Percentiles rank a stretch among this genome's conserved stretches.
Evolutionary conservation across 2,113 vertebrate species (phyloP).

Genomic region (Melospiza georgiana): DNA sequence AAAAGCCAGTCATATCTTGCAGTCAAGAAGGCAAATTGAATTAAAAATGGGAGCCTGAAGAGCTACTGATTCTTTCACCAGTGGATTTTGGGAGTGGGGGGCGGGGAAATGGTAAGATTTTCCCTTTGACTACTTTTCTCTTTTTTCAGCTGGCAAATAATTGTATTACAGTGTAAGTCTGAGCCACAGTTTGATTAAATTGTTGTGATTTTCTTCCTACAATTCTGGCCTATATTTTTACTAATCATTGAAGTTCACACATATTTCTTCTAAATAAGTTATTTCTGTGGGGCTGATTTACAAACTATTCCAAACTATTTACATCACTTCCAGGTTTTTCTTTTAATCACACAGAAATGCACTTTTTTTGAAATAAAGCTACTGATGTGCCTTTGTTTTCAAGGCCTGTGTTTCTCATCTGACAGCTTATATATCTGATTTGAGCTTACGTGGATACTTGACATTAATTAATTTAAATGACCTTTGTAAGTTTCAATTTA

Average conservation of each 20-base stretch:
- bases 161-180: background rate
- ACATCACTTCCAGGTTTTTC: background rate
- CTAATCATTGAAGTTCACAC: background rate
- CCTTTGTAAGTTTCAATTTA: background rate
- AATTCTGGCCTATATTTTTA: background rate
- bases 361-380: background rate
- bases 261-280: background rate
- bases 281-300: background rate
- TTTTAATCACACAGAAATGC: background rate
- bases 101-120: background rate
- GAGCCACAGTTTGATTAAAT: background rate
- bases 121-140: background rate
- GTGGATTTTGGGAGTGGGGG: background rate
- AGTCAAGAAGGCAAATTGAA: background rate
- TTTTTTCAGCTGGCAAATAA: background rate
- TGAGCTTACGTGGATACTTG: background rate
- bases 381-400: background rate
- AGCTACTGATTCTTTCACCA: background rate
- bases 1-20: background rate
- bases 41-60: background rate
- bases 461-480: background rate
- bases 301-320: background rate
- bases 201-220: background rate
- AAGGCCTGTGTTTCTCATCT: background rate
- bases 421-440: background rate